Conservation (phyloP, 2,888 invertebrate species). For the Rhingia campestris region DNA sequence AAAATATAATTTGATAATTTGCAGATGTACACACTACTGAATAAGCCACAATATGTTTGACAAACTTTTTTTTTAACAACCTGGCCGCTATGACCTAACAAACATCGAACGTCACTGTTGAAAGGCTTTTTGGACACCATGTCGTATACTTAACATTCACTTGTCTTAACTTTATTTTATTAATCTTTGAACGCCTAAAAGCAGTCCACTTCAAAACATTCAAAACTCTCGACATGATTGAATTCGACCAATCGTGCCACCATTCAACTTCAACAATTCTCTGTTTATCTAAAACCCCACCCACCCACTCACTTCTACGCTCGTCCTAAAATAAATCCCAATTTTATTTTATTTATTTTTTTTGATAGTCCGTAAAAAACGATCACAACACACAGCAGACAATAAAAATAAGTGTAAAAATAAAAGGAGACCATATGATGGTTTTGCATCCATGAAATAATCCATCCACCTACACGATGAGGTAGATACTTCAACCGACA, state of each 20-base stretch:
- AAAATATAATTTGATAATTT: too few species aligned
- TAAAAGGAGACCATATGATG: conserved; percentile 14
- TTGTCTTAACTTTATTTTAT: background rate
- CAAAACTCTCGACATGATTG: background rate
- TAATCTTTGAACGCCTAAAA: conserved; percentile 40
- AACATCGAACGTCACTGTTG: too few species aligned
- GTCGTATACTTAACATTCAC: conserved; percentile 30
- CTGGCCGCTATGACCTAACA: too few species aligned
- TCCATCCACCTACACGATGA: conserved; percentile 10
- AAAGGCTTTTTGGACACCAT: background rate
- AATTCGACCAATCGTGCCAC: background rate
- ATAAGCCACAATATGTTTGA: too few species aligned
- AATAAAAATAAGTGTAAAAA: conserved; percentile 33
- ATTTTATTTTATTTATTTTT: too few species aligned
- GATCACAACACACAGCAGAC: conserved; percentile 33
- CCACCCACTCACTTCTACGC: conserved; percentile 20
- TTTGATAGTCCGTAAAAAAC: conserved; percentile 21
- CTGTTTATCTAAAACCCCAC: conserved; percentile 2
- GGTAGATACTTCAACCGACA: background rate
- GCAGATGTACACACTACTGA: too few species aligned
- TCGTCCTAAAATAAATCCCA: conserved; percentile 48
- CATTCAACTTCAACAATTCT: conserved; percentile 1
- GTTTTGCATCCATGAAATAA: conserved; percentile 16
- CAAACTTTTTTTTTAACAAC: too few species aligned
- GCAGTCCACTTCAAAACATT: conserved; percentile 1